These are phyloP conservation scores for Apostichopus parvimensis DNA, from an alignment of 35 echinoderm and acorn worm species.

Conservation along the genomic window DNA sequence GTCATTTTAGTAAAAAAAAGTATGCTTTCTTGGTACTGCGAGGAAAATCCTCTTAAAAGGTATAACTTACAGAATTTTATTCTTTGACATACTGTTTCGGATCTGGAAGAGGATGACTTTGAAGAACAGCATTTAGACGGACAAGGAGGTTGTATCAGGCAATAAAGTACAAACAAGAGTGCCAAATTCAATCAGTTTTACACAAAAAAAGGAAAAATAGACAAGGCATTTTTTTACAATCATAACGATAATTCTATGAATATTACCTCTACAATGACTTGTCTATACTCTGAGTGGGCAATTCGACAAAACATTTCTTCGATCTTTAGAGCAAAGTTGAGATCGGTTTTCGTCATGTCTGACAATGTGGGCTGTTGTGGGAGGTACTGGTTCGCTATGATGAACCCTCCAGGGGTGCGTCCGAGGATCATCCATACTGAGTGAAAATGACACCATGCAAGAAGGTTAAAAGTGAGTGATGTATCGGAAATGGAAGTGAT, in stretches of 20 bases:
- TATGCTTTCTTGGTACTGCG: too few species aligned
- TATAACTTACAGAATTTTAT: too few species aligned
- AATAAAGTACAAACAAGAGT: too few species aligned
- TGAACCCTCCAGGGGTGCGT: slow-evolving; percentile 71
- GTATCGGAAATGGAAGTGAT: too few species aligned
- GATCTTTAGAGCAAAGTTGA: slow-evolving; percentile 96
- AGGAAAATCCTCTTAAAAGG: too few species aligned
- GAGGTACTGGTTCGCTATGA: slow-evolving; percentile 82
- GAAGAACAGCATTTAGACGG: too few species aligned
- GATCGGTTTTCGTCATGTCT: slow-evolving; percentile 94
- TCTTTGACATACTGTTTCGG: too few species aligned
- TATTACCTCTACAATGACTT: slow-evolving; percentile 93
- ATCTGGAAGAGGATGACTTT: too few species aligned
- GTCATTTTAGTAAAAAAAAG: too few species aligned
- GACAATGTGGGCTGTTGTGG: slow-evolving; percentile 97
- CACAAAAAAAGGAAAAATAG: not conserved
- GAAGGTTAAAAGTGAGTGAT: too few species aligned
- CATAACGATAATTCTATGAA: not conserved
- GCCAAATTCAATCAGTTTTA: not conserved
- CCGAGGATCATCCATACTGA: slow-evolving; percentile 88
- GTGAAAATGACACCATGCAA: not conserved
- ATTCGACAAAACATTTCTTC: slow-evolving; percentile 94
- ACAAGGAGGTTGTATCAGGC: too few species aligned
- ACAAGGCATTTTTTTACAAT: not conserved
- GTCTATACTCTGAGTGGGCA: slow-evolving; percentile 88